Evolutionary conservation across 2,888 invertebrate genomes (phyloP).

Genomic region (Cancer borealis): DNA sequence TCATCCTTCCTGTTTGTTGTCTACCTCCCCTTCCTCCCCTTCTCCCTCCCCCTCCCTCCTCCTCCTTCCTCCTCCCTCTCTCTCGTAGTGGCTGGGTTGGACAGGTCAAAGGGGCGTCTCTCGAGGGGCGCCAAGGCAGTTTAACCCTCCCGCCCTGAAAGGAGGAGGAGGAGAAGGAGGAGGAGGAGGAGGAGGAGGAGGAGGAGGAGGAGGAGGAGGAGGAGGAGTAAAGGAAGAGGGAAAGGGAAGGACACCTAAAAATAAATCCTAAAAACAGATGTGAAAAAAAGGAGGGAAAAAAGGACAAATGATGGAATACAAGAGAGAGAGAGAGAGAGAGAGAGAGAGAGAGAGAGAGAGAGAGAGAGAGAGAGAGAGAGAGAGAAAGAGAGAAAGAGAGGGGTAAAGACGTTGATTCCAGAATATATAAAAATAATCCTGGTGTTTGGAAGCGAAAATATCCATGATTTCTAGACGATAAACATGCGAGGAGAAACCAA

Average conservation of each 20-base stretch:
- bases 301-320: not conserved
- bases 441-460: no score
- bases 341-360: slow-evolving; percentile 13
- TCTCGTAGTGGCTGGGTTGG: not conserved
- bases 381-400: not conserved
- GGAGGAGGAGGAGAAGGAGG: not conserved
- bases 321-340: slow-evolving; percentile 20
- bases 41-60: not conserved
- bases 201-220: not conserved
- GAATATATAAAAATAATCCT: no score
- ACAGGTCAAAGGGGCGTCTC: not conserved
- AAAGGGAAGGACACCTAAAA: no score
- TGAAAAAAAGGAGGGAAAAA: not conserved
- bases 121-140: not conserved
- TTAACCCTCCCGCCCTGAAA: not conserved
- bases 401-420: no score
- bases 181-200: no score
- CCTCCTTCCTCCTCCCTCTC: not conserved
- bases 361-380: no score
- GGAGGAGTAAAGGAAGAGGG: not conserved
- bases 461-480: no score
- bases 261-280: not conserved
- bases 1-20: not conserved
- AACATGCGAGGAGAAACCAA: no score
- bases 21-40: not conserved